Evolutionary conservation across 2,888 invertebrate genomes (phyloP), one percentile per base, ranked within the genome.

Genomic region (Merodon equestris): DNA sequence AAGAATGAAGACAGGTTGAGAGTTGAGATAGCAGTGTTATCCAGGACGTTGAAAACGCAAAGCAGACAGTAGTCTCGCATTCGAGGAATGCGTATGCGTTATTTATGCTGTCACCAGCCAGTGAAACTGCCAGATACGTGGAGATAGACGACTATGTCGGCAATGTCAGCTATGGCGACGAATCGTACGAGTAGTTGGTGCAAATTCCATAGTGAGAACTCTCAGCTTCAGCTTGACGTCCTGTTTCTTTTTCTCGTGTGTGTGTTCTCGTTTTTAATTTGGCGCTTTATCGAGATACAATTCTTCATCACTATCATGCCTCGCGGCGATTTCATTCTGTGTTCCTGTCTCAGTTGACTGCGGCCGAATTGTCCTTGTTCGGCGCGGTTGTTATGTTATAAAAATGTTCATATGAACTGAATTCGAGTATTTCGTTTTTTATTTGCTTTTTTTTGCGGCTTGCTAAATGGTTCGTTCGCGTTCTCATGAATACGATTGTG

Each of bases 161-260:
- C 27, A 27, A 27, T 27, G 27, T 27, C 27, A 27, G 27, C 27
- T 27, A 27, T 27, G 27, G 27, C 27, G 27, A 27, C 27, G 27
- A 27, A 40, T 45, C 36, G 9, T 53, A 18, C 36, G 56, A 40
- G 38, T 50, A 54, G 18, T 63, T 64, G 67, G 63, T 56, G 64
- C 68, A 74, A 70, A 79, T 79, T 74, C 79, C 64, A 54, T 58
- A 68, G 77, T 79, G 77, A 73, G 73, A 73, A 73, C 67, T 66
- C 73, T 66, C 58, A 17, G 66, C 66, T 64, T 53, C 14, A 73
- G 61, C 57, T 68, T 68, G 57, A 61, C 66, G 63, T 14, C 12
- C 27, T 27, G 2, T 27, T 27, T 27, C 3, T 27, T 27, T 47
- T 38, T 57, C 27, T 42, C 67, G 48, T 47, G 36, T 38, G 14